Evolutionary conservation across 2,113 vertebrate species (phyloP), one percentile per base, ranked within the genome.

Genomic region (Steatornis caripensis): DNA sequence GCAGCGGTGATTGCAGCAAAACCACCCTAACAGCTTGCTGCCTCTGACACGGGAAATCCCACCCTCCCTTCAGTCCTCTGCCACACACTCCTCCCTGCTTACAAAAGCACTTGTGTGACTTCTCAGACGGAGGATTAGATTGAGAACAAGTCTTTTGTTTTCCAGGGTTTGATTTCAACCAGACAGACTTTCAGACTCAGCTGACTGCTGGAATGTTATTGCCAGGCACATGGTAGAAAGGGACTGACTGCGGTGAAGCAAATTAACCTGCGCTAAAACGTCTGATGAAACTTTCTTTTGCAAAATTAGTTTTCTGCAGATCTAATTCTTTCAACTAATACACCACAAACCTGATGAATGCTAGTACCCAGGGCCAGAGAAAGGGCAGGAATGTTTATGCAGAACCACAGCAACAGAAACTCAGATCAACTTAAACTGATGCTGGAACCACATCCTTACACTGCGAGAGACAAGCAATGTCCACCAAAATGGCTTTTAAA

Each of bases 81-180:
- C 78, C 13, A 17, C 75, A 65, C 71, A 14, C 83, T 90, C 90
- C 90, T 96, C 76, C 93, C 89, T 97, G 95, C 93, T 97, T 93
- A 97, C 95, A 97, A 77, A 93, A 89, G 96, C 89, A 80, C 71
- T 58, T 54, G 76, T 24, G 71, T 70, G 89, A 90, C 71, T 84
- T 69, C 88, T 64, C 85, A 79, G 51, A 39, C 74, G 49, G 58
- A 62, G 79, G 29, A 93, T 81, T 74, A 94, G 54, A 83, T 1
- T 21, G n/a, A 86, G 41, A 94, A 57, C 32, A 6, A n/a, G 27
- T 6, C 49, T 88, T 83, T 78, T 68, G 76, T 92, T 78, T 70
- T 77, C 72, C 79, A 86, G 26, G 60, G 41, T 69, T 92, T 84
- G 80, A 58, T 65, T 84, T 61, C 62, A 92, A 54, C 8, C 43